Base-by-base conservation (phyloP, 2,113 vertebrate genomes). In the Taurulus bubalis region DNA sequence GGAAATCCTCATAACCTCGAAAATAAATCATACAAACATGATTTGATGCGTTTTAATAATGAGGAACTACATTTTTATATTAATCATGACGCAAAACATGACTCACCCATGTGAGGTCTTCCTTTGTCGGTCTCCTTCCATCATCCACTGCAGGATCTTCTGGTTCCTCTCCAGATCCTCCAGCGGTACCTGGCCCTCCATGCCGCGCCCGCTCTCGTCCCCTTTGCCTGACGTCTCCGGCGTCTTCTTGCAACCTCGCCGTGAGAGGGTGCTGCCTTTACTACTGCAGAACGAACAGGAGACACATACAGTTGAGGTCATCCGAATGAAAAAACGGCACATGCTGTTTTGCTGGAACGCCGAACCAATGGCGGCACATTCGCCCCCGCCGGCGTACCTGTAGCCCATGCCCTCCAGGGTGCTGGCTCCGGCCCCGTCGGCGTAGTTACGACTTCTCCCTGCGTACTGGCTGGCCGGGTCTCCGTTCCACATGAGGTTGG, bases 81-180 rank as follows among this genome's bases (percentile, higher is more conserved):
- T 0, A 20, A 3, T 32, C 51, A 45, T 26, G n/a, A 62, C 3
- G 40, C 0, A 0, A 12, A 26, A 9, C 2, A 10, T 32, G 2
- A 8, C 96, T 94, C 79, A 98, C 97, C 97, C 94, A 8, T 99
- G 97, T 60, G 94, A 94, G 7, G 94, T 94, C 94, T 96, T 98
- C 87, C 96, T 95, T 91, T 98, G 97, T 79, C 96, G 93, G 84
- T 99, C 98, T 74, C 98, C 98, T 68, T 99, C 97, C 82, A 98
- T 97, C 95, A 99, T 98, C 98, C 98, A 99, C 91, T 98, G 97
- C 91, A 98, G 90, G 89, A 99, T 99, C 93, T 98, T 98, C 95
- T 98, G 97, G 91, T 97, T 97, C 88, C 96, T 96, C 87, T 98
- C 97, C 59, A 94, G 84, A 0, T 97, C 97, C 79, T 98, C 97